These are phyloP conservation scores for Phrixothrix hirtus DNA, from an alignment of 2,888 invertebrate species.

Conservation along the genomic window DNA sequence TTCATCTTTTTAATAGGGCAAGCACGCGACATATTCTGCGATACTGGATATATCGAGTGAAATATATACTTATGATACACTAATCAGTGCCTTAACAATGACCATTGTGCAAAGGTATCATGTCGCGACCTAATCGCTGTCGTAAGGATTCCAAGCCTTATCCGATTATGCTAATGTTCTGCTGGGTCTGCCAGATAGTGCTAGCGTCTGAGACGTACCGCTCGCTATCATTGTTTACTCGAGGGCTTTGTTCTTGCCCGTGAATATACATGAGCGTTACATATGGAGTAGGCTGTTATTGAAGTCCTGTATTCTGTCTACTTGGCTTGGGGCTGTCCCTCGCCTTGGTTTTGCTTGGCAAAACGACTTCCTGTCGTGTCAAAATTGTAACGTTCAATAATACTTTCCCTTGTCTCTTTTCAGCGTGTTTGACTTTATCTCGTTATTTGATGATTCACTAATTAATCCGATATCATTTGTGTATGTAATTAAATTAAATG, in stretches of 20 bases:
- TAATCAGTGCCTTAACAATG: constrained; percentile 38
- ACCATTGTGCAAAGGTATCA: constrained; percentile 40
- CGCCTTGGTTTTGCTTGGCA: constrained; percentile 24
- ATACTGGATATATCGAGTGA: not conserved
- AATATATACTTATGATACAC: constrained; percentile 11
- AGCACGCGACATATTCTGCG: no score
- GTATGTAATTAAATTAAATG: not conserved
- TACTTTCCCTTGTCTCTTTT: constrained; percentile 10
- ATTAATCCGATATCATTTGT: not conserved
- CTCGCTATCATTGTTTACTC: constrained; percentile 54
- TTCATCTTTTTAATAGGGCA: no score
- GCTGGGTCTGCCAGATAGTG: constrained; percentile 53
- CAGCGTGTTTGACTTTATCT: constrained; percentile 4
- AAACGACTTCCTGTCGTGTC: constrained; percentile 22
- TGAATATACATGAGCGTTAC: constrained; percentile 58
- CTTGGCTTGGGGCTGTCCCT: constrained; percentile 28
- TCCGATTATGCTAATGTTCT: constrained; percentile 56
- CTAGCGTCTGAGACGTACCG: constrained; percentile 38
- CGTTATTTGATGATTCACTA: not conserved
- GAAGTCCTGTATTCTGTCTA: constrained; percentile 44
- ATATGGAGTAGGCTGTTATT: constrained; percentile 56
- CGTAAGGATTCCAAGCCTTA: constrained; percentile 53
- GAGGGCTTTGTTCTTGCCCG: constrained; percentile 52
- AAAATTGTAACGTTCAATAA: constrained; percentile 21
- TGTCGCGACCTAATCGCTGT: constrained; percentile 49